Base-by-base conservation (phyloP, 1,140 invertebrate species). In the Bombyx mandarina region DNA sequence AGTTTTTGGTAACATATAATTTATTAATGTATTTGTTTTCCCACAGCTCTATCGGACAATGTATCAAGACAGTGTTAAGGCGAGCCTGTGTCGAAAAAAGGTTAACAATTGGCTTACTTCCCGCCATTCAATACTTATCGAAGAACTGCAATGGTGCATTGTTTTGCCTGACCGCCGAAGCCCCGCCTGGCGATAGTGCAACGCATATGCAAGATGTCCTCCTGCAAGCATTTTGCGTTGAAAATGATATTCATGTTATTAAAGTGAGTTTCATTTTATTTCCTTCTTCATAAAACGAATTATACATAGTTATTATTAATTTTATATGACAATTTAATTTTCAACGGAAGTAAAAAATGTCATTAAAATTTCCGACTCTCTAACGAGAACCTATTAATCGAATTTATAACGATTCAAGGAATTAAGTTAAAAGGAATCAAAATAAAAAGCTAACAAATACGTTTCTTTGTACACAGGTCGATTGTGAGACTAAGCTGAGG, bases 201-300 rank as follows among this genome's bases (percentile, higher is more conserved):
- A 91, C 89, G 3, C 92, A 93, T 67, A 92, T 93, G 89, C 92
- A 92, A 68, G 90, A 91, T 67, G 91, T 93, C 4, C 77, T 93
- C 0, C 75, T 93, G n/a, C 91, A 92, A 67, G 92, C 92, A 3
- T 93, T 92, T 69, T 93, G 92, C 71, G 91, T 90, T 50, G 92
- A 93, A 72, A 92, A 93, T 61, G 91, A 91, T 63, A 93, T 93
- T 71, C 91, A 91, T 68, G 90, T 91, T 22, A 90, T 93, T 61
- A 91, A 92, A 84, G 91, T 91, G 83, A 81, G 59, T 71, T 42
- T 47, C 46, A 59, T 57, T 57, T 54, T n/a, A 52, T 35, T 10
- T 35, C 51, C 43, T 6, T 1, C 35, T 12, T 52, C 3, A 52
- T 35, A 52, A 43, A 4, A 3, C 1, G 4, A 35, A 35, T 35